Conservation (phyloP, 1,140 invertebrate genomes). For the Leptopilina clavipes region DNA sequence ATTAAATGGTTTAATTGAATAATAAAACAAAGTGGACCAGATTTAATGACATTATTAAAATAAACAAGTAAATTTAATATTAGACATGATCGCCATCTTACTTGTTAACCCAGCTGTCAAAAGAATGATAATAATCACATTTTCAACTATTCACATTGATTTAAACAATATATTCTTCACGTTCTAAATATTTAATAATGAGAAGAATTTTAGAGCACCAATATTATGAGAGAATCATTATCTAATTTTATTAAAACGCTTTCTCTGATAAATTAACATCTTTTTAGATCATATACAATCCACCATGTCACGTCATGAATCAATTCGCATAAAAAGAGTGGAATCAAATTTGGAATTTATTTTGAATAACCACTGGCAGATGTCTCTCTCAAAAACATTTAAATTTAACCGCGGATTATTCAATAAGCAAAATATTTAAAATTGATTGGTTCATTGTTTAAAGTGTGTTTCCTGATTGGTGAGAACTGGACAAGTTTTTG, state of each 20-base stretch:
- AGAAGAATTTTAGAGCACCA: neutral
- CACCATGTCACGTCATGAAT: slow-evolving; percentile 31
- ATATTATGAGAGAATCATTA: slow-evolving; percentile 4
- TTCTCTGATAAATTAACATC: neutral
- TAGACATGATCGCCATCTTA: slow-evolving; percentile 28
- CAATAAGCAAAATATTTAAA: neutral
- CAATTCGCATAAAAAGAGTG: slow-evolving; percentile 18
- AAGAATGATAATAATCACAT: slow-evolving; percentile 23
- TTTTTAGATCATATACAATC: slow-evolving; percentile 8
- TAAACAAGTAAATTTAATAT: slow-evolving; percentile 33
- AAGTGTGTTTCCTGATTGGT: neutral
- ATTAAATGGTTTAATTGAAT: neutral
- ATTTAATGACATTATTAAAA: slow-evolving; percentile 12
- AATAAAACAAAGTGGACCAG: neutral
- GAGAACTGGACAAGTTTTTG: neutral
- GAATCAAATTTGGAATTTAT: slow-evolving; percentile 28
- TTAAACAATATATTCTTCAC: neutral
- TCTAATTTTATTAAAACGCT: slow-evolving; percentile 16
- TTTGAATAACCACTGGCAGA: slow-evolving; percentile 19
- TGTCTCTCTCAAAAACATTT: neutral
- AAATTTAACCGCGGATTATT: neutral
- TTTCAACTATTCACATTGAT: neutral
- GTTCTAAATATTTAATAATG: neutral
- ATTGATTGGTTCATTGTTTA: neutral
- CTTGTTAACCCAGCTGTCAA: slow-evolving; percentile 29